A percentile compares a stretch with the other conserved stretches of the same genome.
Evolutionary conservation across 2,888 invertebrate species (phyloP).

Genomic region (Xylocampa areola): DNA sequence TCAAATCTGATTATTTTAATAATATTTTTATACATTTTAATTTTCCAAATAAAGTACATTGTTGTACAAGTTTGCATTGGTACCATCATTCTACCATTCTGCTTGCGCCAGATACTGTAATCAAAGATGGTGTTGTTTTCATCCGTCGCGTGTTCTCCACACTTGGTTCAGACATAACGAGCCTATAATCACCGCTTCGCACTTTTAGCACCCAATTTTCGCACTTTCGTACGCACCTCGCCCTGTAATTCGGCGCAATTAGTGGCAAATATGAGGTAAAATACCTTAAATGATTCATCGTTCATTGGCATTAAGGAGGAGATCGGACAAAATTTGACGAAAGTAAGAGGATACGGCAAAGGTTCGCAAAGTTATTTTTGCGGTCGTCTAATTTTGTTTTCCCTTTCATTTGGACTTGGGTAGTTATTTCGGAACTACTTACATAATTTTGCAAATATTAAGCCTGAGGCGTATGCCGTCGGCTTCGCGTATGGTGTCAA

Average conservation of each 20-base stretch:
- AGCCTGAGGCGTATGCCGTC: conserved; percentile 37
- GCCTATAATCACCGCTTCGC: conserved; percentile 58
- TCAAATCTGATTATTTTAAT: too few relatives aligned
- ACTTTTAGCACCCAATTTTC: conserved; percentile 85
- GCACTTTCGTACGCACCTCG: conserved; percentile 71
- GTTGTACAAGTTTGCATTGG: too few relatives aligned
- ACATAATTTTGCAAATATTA: conserved; percentile 17
- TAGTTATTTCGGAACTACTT: conserved; percentile 21
- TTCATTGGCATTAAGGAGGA: conserved; percentile 48
- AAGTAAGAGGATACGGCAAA: conserved; percentile 42
- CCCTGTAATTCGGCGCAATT: conserved; percentile 81
- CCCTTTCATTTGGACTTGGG: background rate
- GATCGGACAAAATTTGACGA: conserved; percentile 44
- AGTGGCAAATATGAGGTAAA: conserved; percentile 64
- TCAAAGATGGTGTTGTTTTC: conserved; percentile 52
- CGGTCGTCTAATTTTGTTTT: conserved; percentile 3
- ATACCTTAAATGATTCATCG: conserved; percentile 55
- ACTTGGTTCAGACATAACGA: conserved; percentile 53
- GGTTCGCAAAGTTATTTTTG: conserved; percentile 41
- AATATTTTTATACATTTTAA: too few relatives aligned
- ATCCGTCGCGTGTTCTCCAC: conserved; percentile 61
- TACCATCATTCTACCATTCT: conserved; percentile 12
- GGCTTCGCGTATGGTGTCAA: conserved; percentile 46
- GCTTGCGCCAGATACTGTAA: conserved; percentile 40
- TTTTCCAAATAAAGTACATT: too few relatives aligned